These are phyloP conservation scores for Lynx canadensis DNA, from an alignment of 2,113 vertebrate genomes.

Conservation along the genomic window DNA sequence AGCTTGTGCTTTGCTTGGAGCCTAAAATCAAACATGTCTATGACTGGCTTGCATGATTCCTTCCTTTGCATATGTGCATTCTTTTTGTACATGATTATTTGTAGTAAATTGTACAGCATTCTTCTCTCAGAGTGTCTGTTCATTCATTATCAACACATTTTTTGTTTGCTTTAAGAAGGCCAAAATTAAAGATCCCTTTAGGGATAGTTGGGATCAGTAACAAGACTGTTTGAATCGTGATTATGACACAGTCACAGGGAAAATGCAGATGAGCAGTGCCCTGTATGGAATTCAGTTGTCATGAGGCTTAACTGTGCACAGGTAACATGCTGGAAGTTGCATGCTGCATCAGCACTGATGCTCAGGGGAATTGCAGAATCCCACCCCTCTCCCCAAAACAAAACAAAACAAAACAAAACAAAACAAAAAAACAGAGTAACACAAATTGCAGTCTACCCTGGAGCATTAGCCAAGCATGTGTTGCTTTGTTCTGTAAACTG, in stretches of 20 bases:
- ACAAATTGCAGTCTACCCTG: neutral
- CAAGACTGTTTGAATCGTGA: neutral
- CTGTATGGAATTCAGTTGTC: neutral
- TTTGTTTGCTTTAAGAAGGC: neutral
- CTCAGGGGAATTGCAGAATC: fast-evolving
- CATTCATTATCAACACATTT: neutral
- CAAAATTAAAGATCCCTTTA: neutral
- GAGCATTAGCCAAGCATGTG: neutral
- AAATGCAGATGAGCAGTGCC: neutral
- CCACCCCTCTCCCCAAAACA: too few relatives aligned
- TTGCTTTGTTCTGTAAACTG: neutral
- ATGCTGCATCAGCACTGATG: fast-evolving
- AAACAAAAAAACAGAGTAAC: neutral
- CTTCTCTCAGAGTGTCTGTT: neutral
- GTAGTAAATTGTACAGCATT: neutral
- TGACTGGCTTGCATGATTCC: neutral
- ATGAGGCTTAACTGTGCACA: neutral
- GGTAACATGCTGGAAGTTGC: fast-evolving
- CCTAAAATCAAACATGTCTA: neutral
- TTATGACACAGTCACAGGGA: neutral
- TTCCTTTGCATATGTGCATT: neutral
- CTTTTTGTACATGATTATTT: neutral
- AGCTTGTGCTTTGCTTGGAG: neutral
- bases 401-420: too few relatives aligned
- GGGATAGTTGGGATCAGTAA: neutral